These are phyloP conservation scores for Conopomorpha cramerella DNA, from an alignment of 1,140 invertebrate genomes.

Conservation along the genomic window DNA sequence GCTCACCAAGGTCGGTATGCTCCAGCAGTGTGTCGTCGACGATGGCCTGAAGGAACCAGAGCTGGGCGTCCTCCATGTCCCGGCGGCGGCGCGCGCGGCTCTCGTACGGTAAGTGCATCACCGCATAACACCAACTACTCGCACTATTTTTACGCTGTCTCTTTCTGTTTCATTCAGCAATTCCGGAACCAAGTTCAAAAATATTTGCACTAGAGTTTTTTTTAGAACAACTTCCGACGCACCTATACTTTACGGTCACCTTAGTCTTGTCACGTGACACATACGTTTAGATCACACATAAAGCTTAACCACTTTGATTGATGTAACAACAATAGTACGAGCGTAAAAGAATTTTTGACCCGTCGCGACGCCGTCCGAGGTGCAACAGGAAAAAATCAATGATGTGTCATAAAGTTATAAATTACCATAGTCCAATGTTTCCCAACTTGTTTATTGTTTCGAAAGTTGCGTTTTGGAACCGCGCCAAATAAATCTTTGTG, in stretches of 20 bases:
- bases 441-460: background rate
- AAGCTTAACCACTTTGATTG: background rate
- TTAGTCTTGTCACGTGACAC: too few relatives aligned
- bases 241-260: too few relatives aligned
- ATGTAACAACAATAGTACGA: background rate
- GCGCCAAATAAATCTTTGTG: background rate
- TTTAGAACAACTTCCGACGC: too few relatives aligned
- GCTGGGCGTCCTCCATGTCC: conserved; percentile 49
- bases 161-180: too few relatives aligned
- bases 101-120: conserved; percentile 53
- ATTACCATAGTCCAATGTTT: background rate
- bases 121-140: conserved; percentile 12
- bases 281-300: too few relatives aligned
- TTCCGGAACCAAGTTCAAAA: too few relatives aligned
- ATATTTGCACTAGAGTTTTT: too few relatives aligned
- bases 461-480: too few relatives aligned
- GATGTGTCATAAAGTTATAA: background rate
- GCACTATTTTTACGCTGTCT: too few relatives aligned
- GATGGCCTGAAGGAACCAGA: too few relatives aligned
- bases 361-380: background rate
- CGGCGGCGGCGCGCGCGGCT: conserved; percentile 46
- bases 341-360: background rate
- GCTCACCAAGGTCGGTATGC: too few relatives aligned
- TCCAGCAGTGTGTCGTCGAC: too few relatives aligned
- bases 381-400: background rate